Evolutionary conservation across 2,888 invertebrate species (phyloP), one percentile per base, ranked within the genome.

Genomic region (Lithophane semibrunnea): DNA sequence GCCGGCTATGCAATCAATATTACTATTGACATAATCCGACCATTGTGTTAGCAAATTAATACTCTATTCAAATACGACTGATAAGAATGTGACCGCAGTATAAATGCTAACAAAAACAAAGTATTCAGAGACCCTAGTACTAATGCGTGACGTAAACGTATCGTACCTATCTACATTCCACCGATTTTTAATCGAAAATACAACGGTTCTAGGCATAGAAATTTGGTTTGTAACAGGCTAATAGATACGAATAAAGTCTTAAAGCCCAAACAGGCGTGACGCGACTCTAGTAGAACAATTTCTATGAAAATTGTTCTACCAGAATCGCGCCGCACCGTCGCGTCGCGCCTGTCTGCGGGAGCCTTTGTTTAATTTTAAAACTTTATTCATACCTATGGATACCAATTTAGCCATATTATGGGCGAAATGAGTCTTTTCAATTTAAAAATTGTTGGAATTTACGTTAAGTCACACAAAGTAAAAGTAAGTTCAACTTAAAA

Each of bases 21-120:
- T 44, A 44, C 49, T 63, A 63, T 73, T 73, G 47, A 67, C 58
- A 24, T 79, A 67, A 65, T 13, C 16, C 58, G 0, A 42, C 70
- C 54, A 82, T 84, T 84, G 70, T 84, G 63, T 71, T 54, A 18
- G 56, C 29, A 42, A 71, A 64, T 84, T 52, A 83, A 78, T 73
- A 16, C 56, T n/a, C 37, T 61, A 44, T 69, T 44, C 49, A 44
- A 66, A 73, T 56, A 73, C 9, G 5, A 56, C 18, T n/a, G 68
- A 61, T 79, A 79, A 73, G 56, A 66, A 73, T 21, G 42, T 63
- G 24, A 47, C 24, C n/a, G 21, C 58, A 10, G 21, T 37, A 60
- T 10, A 24, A 24, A 47, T 37, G 42, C 21, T 44, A 29, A n/a
- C 71, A 16, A 42, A 56, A 77, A 77, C 49, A 49, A 64, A 49